These are phyloP conservation scores for Amphiprion clarkii DNA, from an alignment of 2,797 vertebrate genomes.

Conservation along the genomic window DNA sequence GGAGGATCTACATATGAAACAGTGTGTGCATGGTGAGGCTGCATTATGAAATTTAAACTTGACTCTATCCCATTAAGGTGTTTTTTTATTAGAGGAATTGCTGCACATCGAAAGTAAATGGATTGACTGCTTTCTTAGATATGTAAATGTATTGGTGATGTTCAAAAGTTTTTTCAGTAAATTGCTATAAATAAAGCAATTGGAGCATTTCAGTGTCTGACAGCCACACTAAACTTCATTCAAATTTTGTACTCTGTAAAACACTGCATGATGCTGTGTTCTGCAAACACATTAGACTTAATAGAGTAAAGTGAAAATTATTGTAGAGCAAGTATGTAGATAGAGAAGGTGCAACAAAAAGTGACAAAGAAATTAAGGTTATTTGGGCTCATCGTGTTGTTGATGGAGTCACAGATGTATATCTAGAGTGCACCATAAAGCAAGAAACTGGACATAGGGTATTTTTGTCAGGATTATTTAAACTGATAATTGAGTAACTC, in stretches of 20 bases:
- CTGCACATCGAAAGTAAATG: no score
- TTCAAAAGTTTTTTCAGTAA: background rate
- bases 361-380: background rate
- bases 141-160: background rate
- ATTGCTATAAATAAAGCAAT: constrained; percentile 6
- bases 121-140: background rate
- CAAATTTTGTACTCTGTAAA: background rate
- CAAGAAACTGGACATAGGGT: background rate
- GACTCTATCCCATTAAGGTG: background rate
- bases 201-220: constrained; percentile 28
- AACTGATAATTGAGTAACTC: background rate
- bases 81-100: background rate
- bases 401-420: background rate
- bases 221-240: background rate
- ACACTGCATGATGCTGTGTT: background rate
- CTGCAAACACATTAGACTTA: background rate
- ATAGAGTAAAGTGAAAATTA: background rate
- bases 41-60: constrained; percentile 8
- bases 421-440: background rate
- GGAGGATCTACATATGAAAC: background rate
- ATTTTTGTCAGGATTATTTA: background rate
- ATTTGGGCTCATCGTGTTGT: background rate
- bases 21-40: background rate
- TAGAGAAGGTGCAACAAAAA: no score
- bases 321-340: background rate